Conservation (phyloP, 2,797 vertebrate genomes). For the Euphonia xanthogaster region DNA sequence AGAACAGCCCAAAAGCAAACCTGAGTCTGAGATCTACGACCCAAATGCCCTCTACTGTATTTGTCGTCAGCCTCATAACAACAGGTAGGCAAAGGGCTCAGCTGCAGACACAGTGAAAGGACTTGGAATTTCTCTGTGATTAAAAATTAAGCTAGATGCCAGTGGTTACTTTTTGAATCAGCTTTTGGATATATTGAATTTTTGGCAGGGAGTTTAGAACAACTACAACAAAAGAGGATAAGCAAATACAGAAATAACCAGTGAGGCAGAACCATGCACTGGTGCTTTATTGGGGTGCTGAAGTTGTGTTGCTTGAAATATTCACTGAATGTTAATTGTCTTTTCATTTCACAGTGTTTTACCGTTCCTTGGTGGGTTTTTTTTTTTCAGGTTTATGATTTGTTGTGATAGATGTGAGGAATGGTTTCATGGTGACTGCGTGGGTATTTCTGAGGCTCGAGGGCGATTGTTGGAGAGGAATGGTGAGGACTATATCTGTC, state of each 20-base stretch:
- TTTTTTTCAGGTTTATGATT: slow-evolving; percentile 89
- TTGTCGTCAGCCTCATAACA: slow-evolving; percentile 87
- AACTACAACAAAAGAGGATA: not conserved
- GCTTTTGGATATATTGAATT: not conserved
- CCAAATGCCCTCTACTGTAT: slow-evolving; percentile 84
- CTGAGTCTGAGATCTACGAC: slow-evolving; percentile 81
- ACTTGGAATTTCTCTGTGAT: not conserved
- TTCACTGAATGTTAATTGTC: not conserved
- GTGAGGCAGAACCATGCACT: not conserved
- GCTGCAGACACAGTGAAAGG: not conserved
- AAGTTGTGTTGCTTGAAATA: not conserved
- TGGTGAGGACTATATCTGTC: slow-evolving; percentile 88
- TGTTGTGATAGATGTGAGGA: slow-evolving; percentile 92
- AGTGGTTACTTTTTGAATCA: not conserved
- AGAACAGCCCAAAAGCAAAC: slow-evolving; percentile 59
- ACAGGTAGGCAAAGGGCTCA: slow-evolving; percentile 80
- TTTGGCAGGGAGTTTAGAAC: not conserved
- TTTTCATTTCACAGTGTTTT: not conserved
- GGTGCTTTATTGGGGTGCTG: not conserved
- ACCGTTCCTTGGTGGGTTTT: not conserved
- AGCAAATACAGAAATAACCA: not conserved
- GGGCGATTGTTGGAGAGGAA: slow-evolving; percentile 83
- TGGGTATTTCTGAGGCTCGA: slow-evolving; percentile 85
- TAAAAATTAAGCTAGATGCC: not conserved
- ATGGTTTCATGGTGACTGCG: slow-evolving; percentile 92